Evolutionary conservation across 2,797 vertebrate genomes (phyloP).

Genomic region (Pseudomugil gertrudae): DNA sequence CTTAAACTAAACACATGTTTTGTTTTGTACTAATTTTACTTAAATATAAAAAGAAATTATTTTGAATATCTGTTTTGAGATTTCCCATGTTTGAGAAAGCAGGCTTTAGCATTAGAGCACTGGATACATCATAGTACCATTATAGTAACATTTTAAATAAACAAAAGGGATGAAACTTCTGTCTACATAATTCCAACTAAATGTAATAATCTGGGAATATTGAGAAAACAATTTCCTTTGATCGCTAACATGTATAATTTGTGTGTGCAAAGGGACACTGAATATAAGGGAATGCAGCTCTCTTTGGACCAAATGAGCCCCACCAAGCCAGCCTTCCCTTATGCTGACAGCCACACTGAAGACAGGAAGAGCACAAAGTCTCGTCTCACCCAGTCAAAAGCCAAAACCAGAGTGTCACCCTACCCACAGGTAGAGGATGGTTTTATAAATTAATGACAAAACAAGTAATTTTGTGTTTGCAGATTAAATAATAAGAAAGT

Average conservation of each 20-base stretch:
- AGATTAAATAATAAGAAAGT: not conserved
- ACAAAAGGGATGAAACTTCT: not conserved
- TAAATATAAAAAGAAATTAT: not conserved
- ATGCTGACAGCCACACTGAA: slow-evolving; percentile 86
- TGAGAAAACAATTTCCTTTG: not conserved
- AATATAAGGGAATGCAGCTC: slow-evolving; percentile 94
- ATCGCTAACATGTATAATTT: slow-evolving; percentile 37
- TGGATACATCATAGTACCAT: too few relatives aligned
- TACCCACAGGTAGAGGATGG: slow-evolving; percentile 89
- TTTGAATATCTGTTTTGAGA: not conserved
- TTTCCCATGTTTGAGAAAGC: not conserved
- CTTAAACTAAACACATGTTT: not conserved
- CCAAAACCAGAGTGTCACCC: slow-evolving; percentile 91
- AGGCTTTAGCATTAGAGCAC: not conserved
- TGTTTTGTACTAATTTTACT: not conserved
- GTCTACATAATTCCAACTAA: not conserved
- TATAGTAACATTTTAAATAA: not conserved
- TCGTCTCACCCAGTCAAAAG: slow-evolving; percentile 85
- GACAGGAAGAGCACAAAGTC: slow-evolving; percentile 89
- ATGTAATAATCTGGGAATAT: not conserved
- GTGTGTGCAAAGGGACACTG: slow-evolving; percentile 85
- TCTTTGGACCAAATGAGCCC: slow-evolving; percentile 94
- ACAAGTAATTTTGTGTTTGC: not conserved
- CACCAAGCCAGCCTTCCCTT: slow-evolving; percentile 90
- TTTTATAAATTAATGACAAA: slow-evolving; percentile 17